A percentile compares a stretch with the other conserved stretches of the same genome.
Conservation (phyloP, 1,140 invertebrate species). For the Cherax quadricarinatus region DNA sequence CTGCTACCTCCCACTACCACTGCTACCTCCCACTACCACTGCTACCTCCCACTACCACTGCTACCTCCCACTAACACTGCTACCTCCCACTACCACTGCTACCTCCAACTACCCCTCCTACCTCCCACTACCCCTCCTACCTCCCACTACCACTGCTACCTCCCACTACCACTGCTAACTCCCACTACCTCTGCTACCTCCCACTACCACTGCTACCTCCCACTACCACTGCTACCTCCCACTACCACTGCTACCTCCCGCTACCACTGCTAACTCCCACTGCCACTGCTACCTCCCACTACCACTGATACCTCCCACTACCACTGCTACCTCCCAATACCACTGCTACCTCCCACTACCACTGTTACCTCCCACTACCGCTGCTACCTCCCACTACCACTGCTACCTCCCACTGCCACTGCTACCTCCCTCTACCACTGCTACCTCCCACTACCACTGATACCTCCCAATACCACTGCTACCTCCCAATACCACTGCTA, state of each 20-base stretch:
- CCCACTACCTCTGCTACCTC: background rate
- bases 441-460: background rate
- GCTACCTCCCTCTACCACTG: background rate
- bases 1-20: background rate
- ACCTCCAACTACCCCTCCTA: background rate
- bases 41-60: background rate
- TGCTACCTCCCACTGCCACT: background rate
- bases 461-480: background rate
- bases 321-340: background rate
- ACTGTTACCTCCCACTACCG: background rate
- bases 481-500: background rate
- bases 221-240: background rate
- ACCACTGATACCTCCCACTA: no score
- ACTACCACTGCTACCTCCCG: background rate
- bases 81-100: background rate
- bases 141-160: no score
- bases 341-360: background rate
- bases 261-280: background rate
- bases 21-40: background rate
- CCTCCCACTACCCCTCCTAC: no score
- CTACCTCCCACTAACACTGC: no score
- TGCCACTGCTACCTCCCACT: background rate
- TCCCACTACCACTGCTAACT: background rate
- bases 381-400: background rate
- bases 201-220: background rate